Conservation (phyloP, 2,888 invertebrate species). For the Diploptera punctata region DNA sequence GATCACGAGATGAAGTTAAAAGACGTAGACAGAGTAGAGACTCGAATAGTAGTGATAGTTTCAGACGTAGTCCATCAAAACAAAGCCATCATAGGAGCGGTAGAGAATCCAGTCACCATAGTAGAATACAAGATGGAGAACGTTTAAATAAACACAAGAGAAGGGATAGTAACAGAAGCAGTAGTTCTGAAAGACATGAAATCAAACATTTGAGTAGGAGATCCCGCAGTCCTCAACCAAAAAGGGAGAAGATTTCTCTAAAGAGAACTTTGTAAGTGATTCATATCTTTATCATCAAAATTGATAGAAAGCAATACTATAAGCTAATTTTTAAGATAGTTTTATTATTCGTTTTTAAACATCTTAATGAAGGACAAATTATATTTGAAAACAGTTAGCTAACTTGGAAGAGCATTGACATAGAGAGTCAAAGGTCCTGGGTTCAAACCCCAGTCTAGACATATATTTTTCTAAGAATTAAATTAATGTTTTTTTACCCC, state of each 20-base stretch:
- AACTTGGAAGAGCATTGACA: no score
- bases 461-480: no score
- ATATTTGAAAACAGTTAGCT: no score
- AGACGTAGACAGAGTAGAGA: slow-evolving; percentile 13
- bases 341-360: no score
- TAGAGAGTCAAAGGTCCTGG: no score
- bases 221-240: slow-evolving; percentile 8
- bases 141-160: background rate
- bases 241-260: slow-evolving; percentile 51
- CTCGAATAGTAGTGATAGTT: background rate
- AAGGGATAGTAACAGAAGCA: background rate
- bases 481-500: no score
- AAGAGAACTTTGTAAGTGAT: slow-evolving; percentile 54
- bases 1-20: background rate
- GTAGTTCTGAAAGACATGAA: background rate
- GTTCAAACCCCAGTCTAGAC: no score
- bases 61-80: background rate
- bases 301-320: no score
- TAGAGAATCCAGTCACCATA: background rate
- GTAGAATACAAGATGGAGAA: background rate
- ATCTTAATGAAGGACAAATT: no score
- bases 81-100: slow-evolving; percentile 2
- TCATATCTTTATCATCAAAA: no score
- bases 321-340: no score
- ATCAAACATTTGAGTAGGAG: background rate